These are phyloP conservation scores for Aspidiotus rigidus DNA, from an alignment of 2,888 invertebrate genomes.

Conservation along the genomic window DNA sequence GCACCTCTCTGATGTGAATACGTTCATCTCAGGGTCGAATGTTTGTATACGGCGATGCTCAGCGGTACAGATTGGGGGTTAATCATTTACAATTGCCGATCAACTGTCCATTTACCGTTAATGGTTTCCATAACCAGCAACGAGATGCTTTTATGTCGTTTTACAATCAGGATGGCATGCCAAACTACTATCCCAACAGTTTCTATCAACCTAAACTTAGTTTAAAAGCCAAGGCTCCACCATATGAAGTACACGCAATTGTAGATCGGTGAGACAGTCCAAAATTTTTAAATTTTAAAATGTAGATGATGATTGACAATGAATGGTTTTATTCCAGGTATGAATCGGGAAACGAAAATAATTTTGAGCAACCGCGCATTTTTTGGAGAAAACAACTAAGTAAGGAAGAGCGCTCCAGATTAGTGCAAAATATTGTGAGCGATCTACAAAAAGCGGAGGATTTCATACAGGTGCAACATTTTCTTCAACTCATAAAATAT, in stretches of 20 bases:
- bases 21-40: conserved; percentile 57
- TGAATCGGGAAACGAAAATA: too few relatives aligned
- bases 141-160: conserved; percentile 75
- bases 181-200: conserved; percentile 95
- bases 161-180: conserved; percentile 75
- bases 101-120: conserved; percentile 73
- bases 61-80: conserved; percentile 78
- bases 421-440: too few relatives aligned
- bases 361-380: too few relatives aligned
- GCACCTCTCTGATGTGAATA: not conserved
- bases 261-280: not conserved
- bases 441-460: too few relatives aligned
- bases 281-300: too few relatives aligned
- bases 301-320: too few relatives aligned
- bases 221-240: conserved; percentile 54
- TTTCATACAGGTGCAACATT: too few relatives aligned
- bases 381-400: too few relatives aligned
- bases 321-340: too few relatives aligned
- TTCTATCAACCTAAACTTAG: conserved; percentile 76
- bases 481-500: too few relatives aligned
- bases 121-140: conserved; percentile 60
- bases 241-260: conserved; percentile 54
- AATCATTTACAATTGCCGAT: conserved; percentile 90
- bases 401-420: too few relatives aligned
- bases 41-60: conserved; percentile 85